Base-by-base conservation (phyloP, 1,140 invertebrate genomes). In the Luehdorfia chinensis region DNA sequence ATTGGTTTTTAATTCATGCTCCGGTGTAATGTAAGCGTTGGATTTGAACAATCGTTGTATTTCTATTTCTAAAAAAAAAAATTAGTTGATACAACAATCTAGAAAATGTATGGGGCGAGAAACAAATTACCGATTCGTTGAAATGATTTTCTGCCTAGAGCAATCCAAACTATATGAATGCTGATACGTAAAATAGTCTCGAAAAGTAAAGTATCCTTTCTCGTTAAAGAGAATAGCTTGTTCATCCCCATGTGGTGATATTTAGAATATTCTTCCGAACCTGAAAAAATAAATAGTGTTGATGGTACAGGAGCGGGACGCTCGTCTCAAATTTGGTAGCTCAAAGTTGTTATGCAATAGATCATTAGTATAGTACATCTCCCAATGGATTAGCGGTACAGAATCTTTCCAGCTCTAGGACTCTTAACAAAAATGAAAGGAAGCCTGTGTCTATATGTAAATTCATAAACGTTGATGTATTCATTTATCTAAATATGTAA, bases 151-250 rank as follows among this genome's bases (percentile, higher is more conserved):
- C 90, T 68, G 15, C 85, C 70, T n/a, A 92, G 69, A 6, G 89
- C 87, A 43, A 91, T 84, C 90, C 90, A 91, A 6, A 89, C 75
- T 9, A 91, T 83, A 56, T 89, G 84, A n/a, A 88, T 79, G 25
- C 85, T 70, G 15, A 91, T 74, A 44, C 84, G 69, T 31, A 90
- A 57, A 1, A 91, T 41, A 2, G 73, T 71, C 59, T 92, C 90
- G 52, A 87, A 89, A 9, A 90, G 61, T 45, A 87, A 51, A 4
- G 88, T 59, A 46, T 91, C 90, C 51, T 84, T 88, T 48, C 88
- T 88, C 6, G 84, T 81, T 25, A 88, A 66, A 0, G 89, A 89
- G 21, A 64, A 68, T 41, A 66, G 70, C 28, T 79, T 84, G 14
- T 72, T 67, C 4, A 59, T 59, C 11, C 76, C 81, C 75, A 88